A percentile compares a stretch with the other conserved stretches of the same genome.
Evolutionary conservation across 2,797 vertebrate genomes (phyloP).

Genomic region (Acestrorhynchus altus): DNA sequence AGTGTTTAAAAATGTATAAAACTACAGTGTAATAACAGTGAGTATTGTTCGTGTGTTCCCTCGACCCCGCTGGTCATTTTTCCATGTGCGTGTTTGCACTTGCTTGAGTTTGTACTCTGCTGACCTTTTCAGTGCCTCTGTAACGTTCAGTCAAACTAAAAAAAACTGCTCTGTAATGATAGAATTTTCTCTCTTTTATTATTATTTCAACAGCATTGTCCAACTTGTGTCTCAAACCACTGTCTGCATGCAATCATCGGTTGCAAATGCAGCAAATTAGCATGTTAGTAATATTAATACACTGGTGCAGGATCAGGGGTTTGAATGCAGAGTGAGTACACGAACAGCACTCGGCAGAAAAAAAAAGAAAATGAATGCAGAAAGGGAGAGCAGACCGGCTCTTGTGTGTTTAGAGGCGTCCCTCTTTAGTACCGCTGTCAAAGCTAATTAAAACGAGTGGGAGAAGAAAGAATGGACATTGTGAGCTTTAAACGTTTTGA

Average conservation of each 20-base stretch:
- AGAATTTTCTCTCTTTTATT: background rate
- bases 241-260: background rate
- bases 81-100: background rate
- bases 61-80: background rate
- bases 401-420: too few species aligned
- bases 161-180: background rate
- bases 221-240: background rate
- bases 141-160: background rate
- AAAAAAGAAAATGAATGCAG: too few species aligned
- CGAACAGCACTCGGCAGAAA: background rate
- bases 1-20: background rate
- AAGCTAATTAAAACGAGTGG: too few species aligned
- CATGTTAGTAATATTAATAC: too few species aligned
- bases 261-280: background rate
- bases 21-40: background rate
- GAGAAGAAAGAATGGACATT: too few species aligned
- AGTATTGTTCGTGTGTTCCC: background rate
- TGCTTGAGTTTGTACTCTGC: background rate
- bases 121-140: background rate
- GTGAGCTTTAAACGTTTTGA: too few species aligned
- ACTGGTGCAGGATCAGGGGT: too few species aligned
- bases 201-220: background rate
- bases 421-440: too few species aligned
- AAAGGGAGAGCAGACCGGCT: too few species aligned
- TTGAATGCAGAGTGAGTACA: background rate